Evolutionary conservation across 2,888 invertebrate species (phyloP).

Genomic region (Bombylius discolor): DNA sequence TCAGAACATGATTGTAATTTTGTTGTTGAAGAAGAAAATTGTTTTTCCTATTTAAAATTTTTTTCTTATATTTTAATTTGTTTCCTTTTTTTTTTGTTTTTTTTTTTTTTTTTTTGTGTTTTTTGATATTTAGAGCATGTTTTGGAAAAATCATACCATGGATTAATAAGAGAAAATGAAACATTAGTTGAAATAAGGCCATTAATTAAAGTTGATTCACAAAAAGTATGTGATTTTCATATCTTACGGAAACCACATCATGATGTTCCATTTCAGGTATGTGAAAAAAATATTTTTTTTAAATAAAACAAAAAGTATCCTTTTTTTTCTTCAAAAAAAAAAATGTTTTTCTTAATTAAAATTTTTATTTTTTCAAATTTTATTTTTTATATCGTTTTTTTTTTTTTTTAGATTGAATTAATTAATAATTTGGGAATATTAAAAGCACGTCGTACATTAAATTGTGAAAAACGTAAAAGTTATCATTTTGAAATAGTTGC

Average conservation of each 20-base stretch:
- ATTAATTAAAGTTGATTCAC: constrained; percentile 71
- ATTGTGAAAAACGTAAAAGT: constrained; percentile 86
- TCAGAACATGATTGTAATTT: too few relatives aligned
- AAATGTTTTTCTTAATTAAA: too few relatives aligned
- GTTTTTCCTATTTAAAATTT: neutral
- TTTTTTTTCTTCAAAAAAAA: neutral
- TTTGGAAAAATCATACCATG: constrained; percentile 82
- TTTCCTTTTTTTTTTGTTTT: too few relatives aligned
- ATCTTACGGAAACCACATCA: constrained; percentile 87
- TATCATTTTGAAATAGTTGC: constrained; percentile 95
- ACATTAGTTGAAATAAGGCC: constrained; percentile 85
- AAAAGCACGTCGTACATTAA: constrained; percentile 68
- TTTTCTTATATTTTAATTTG: neutral
- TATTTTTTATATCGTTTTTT: neutral
- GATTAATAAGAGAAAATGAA: constrained; percentile 84
- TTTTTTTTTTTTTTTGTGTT: neutral
- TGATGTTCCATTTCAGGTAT: constrained; percentile 82
- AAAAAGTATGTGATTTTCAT: constrained; percentile 73
- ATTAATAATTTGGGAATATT: constrained; percentile 67
- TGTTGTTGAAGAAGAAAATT: too few relatives aligned
- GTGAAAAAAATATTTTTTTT: too few relatives aligned
- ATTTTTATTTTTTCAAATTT: neutral
- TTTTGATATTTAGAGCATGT: constrained; percentile 24
- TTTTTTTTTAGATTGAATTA: constrained; percentile 46
- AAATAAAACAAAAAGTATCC: neutral